These are phyloP conservation scores for Cliona cf. orientalis DNA, from an alignment of 37 sponge, comb jelly and placozoan species.

Conservation along the genomic window DNA sequence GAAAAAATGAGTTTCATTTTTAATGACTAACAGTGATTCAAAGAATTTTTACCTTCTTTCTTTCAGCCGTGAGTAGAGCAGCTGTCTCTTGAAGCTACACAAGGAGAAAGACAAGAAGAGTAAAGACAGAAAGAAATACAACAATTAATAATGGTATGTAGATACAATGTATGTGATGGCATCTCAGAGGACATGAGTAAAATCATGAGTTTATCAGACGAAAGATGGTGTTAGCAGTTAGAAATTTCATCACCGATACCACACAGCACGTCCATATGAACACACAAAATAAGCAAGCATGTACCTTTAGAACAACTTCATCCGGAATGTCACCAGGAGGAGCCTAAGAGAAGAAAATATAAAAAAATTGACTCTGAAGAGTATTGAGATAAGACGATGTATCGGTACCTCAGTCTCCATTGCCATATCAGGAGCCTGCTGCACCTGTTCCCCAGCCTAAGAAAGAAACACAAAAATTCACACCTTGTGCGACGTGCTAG, in stretches of 20 bases:
- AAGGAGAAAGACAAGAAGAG: background rate
- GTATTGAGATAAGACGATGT: too few relatives aligned
- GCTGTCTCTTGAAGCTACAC: slow-evolving; percentile 91
- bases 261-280: background rate
- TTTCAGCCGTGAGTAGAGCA: slow-evolving; percentile 88
- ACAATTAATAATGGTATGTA: background rate
- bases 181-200: slow-evolving; percentile 9
- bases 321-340: background rate
- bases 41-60: slow-evolving; percentile 85
- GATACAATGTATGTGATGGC: background rate
- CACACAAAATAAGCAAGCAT: background rate
- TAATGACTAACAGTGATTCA: background rate
- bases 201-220: slow-evolving; percentile 5
- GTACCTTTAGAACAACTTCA: slow-evolving; percentile 2
- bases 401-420: too few relatives aligned
- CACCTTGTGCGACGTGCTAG: too few relatives aligned
- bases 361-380: too few relatives aligned
- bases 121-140: background rate
- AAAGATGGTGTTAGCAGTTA: slow-evolving; percentile 12
- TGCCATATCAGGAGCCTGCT: too few relatives aligned
- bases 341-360: background rate
- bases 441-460: background rate
- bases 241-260: slow-evolving; percentile 11
- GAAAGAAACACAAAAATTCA: too few relatives aligned
- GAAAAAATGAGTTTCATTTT: background rate